Evolutionary conservation across 2,888 invertebrate genomes (phyloP).

Genomic region (Bunonema sp.): DNA sequence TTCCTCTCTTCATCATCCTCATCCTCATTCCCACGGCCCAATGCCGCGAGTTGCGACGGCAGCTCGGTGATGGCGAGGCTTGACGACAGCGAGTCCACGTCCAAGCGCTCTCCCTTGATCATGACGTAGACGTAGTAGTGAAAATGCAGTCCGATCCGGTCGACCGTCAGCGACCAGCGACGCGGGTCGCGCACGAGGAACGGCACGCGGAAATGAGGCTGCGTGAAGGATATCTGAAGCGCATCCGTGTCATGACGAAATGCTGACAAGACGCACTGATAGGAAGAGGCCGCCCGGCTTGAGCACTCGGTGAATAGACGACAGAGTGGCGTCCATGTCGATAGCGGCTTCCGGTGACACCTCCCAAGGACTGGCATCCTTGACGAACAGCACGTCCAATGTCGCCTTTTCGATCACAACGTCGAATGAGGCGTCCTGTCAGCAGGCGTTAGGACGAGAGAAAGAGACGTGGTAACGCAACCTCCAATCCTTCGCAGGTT

Average conservation of each 20-base stretch:
- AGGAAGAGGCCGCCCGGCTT: constrained; percentile 41
- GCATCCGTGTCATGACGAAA: too few species aligned
- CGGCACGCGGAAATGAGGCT: constrained; percentile 47
- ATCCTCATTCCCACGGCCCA: too few species aligned
- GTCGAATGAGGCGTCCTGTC: constrained; percentile 45
- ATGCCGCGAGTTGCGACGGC: too few species aligned
- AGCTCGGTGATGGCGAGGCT: too few species aligned
- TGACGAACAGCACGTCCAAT: constrained; percentile 47
- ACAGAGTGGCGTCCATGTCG: not conserved
- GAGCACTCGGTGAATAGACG: constrained; percentile 42
- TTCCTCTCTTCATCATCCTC: too few species aligned
- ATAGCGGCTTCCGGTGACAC: not conserved
- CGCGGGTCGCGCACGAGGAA: constrained; percentile 14
- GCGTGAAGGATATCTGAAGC: constrained; percentile 48
- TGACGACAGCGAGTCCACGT: constrained; percentile 1
- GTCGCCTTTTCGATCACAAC: constrained; percentile 50
- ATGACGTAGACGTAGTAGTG: constrained; percentile 29
- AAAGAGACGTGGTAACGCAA: too few species aligned
- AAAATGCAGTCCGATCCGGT: constrained; percentile 23
- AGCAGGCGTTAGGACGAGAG: too few species aligned
- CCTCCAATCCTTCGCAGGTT: too few species aligned
- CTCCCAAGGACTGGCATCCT: constrained; percentile 7
- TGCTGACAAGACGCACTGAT: too few species aligned
- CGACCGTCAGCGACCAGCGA: constrained; percentile 1
- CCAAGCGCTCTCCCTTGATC: constrained; percentile 8